These are phyloP conservation scores for Trichogramma evanescens DNA, from an alignment of 2,888 invertebrate species.

Conservation along the genomic window DNA sequence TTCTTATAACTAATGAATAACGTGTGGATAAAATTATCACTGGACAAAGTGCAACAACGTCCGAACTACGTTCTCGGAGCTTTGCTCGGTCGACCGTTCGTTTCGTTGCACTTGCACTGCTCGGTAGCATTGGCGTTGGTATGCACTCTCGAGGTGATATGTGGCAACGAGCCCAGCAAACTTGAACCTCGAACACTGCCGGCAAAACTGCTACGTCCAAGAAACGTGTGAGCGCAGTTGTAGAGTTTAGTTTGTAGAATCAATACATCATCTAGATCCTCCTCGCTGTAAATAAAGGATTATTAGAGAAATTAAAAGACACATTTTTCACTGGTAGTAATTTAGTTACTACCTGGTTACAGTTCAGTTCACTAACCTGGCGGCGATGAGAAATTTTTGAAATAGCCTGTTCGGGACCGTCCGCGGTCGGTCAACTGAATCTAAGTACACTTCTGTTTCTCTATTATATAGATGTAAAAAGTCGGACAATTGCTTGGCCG, in stretches of 20 bases:
- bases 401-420: slow-evolving; percentile 53
- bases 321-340: too few relatives aligned
- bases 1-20: too few relatives aligned
- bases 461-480: slow-evolving; percentile 76
- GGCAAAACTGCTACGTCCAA: slow-evolving; percentile 53
- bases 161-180: slow-evolving; percentile 42
- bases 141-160: slow-evolving; percentile 44
- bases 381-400: slow-evolving; percentile 56
- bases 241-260: slow-evolving; percentile 56
- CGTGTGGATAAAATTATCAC: too few relatives aligned
- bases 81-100: slow-evolving; percentile 35
- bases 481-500: slow-evolving; percentile 77
- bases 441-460: slow-evolving; percentile 72
- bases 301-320: slow-evolving; percentile 1
- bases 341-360: background rate
- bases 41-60: background rate
- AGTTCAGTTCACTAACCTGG: slow-evolving; percentile 46
- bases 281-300: slow-evolving; percentile 52
- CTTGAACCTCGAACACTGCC: slow-evolving; percentile 42
- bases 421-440: slow-evolving; percentile 62
- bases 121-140: slow-evolving; percentile 40
- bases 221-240: slow-evolving; percentile 56
- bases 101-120: slow-evolving; percentile 43
- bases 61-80: slow-evolving; percentile 35
- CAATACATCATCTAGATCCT: slow-evolving; percentile 66